Conservation (phyloP, 2,797 vertebrate genomes). For the Lindbergichthys nudifrons region DNA sequence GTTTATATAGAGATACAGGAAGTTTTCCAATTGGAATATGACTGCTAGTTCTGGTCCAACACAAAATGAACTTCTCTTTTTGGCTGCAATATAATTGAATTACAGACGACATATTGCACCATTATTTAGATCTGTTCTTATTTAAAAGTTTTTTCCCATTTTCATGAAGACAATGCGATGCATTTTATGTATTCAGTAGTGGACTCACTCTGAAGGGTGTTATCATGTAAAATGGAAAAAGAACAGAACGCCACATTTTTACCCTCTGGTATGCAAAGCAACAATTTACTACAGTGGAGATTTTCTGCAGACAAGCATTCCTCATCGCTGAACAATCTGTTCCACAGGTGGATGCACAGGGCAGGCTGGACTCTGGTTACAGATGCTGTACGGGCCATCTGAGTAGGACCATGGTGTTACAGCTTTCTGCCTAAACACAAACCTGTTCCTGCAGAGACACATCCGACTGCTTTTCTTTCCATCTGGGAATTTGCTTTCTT, state of each 20-base stretch:
- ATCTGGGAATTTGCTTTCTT: neutral
- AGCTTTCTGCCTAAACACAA: neutral
- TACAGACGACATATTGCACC: neutral
- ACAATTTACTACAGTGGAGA: constrained; percentile 11
- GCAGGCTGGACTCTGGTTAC: constrained; percentile 15
- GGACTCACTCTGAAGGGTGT: too few species aligned
- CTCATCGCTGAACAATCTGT: constrained; percentile 56
- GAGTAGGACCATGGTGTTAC: constrained; percentile 18
- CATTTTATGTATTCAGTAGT: neutral
- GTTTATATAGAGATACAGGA: neutral
- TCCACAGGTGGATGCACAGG: constrained; percentile 61
- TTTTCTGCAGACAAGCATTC: constrained; percentile 37
- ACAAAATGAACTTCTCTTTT: neutral
- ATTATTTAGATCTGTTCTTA: neutral
- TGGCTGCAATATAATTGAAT: constrained; percentile 6
- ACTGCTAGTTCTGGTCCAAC: neutral
- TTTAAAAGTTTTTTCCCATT: too few species aligned
- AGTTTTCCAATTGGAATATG: constrained; percentile 21
- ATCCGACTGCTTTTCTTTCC: neutral
- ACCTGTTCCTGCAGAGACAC: neutral
- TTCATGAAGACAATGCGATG: neutral
- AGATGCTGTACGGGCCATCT: constrained; percentile 37
- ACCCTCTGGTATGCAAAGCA: constrained; percentile 29
- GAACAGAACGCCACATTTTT: neutral
- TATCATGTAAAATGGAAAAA: neutral